Conservation (phyloP, 2,888 invertebrate genomes). For the Nesidiocoris tenuis region DNA sequence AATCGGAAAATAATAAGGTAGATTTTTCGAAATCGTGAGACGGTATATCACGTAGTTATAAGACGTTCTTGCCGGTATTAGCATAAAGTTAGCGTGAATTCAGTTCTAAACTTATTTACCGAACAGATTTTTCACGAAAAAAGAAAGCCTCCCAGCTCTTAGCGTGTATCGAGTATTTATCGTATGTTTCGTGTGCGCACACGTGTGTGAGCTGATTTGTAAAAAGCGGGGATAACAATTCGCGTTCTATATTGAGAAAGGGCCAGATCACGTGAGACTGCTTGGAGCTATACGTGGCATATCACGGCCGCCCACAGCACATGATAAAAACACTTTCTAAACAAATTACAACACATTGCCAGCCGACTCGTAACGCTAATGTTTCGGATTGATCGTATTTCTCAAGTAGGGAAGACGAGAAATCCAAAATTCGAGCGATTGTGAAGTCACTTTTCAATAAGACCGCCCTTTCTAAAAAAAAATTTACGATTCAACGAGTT, state of each 20-base stretch:
- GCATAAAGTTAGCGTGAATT: neutral
- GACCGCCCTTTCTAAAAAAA: no score
- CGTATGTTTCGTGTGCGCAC: neutral
- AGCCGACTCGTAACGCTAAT: no score
- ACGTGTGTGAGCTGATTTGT: constrained; percentile 1
- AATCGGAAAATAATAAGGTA: neutral
- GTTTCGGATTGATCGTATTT: no score
- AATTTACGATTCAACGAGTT: no score
- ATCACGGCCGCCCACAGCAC: constrained; percentile 23
- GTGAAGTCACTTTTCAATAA: no score
- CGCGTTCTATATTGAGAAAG: constrained; percentile 35
- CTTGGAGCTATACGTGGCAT: constrained; percentile 33
- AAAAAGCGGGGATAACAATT: constrained; percentile 23
- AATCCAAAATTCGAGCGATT: no score
- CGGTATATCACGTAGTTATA: neutral
- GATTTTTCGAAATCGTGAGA: neutral
- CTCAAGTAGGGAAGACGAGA: no score
- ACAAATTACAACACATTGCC: constrained; percentile 33
- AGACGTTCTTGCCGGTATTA: neutral
- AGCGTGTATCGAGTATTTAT: neutral
- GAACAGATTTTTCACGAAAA: neutral
- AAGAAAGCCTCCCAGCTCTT: neutral
- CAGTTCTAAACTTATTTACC: neutral
- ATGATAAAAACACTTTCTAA: constrained; percentile 32
- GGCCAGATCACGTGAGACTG: constrained; percentile 30